Conservation (phyloP, 2,888 invertebrate genomes). For the Catocala sponsa region DNA sequence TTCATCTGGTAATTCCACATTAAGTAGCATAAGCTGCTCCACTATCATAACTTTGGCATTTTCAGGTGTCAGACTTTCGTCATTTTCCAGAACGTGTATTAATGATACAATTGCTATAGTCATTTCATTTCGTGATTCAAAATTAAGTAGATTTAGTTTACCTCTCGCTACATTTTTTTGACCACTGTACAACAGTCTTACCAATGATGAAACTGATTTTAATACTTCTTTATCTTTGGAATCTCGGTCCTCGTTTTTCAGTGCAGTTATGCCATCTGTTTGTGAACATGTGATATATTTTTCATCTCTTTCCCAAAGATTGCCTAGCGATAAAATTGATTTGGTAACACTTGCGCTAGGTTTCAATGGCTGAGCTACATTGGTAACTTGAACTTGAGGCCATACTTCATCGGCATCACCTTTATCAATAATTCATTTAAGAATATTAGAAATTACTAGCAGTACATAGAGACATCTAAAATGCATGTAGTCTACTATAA, state of each 20-base stretch:
- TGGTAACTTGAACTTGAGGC: conserved; percentile 61
- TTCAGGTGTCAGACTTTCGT: background rate
- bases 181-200: background rate
- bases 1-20: background rate
- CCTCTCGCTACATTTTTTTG: background rate
- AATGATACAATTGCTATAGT: background rate
- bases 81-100: background rate
- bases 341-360: conserved; percentile 67
- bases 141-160: background rate
- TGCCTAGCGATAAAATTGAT: conserved; percentile 74
- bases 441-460: background rate
- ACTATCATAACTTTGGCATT: background rate
- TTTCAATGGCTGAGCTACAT: conserved; percentile 51
- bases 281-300: conserved; percentile 28
- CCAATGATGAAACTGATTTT: background rate
- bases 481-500: too few relatives aligned
- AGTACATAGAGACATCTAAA: background rate
- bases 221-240: conserved; percentile 8
- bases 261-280: conserved; percentile 7
- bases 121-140: background rate
- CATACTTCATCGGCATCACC: conserved; percentile 76
- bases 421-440: conserved; percentile 33
- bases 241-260: background rate
- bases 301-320: conserved; percentile 70
- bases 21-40: background rate